Base-by-base conservation (phyloP, 2,113 vertebrate genomes). In the Turnix velox region DNA sequence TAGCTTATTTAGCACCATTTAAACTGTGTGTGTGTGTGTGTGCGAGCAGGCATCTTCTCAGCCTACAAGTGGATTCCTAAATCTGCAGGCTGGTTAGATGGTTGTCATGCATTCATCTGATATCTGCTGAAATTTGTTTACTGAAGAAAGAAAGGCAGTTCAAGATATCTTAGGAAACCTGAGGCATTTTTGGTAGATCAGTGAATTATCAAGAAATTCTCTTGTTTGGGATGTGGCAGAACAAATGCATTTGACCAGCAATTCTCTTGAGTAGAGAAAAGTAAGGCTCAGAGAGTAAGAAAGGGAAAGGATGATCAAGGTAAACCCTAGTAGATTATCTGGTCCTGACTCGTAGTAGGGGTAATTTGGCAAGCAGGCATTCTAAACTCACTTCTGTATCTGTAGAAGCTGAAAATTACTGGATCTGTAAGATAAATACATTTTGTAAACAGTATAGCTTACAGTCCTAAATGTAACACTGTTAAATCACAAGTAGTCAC, bases 21-120 rank as follows among this genome's bases (percentile, higher is more conserved):
- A 93, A 95, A 93, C 67, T 93, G 18, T 72, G 42, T 90, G 82
- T 71, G 90, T 90, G 85, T 98, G 98, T 92, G 94, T 98, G 97
- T 98, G 98, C 98, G 98, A 98, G 98, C 98, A 99, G 98, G 98
- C 98, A 99, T 99, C 98, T 99, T 98, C 97, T 98, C 98, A 99
- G 98, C 98, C 98, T 99, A 98, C 98, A 99, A 96, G 98, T 99
- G 98, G 99, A 98, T 98, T 98, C 98, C 94, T 96, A 98, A 98
- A 98, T 99, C 98, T 99, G 99, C 99, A 99, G 99, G 98, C 98
- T 99, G 98, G 99, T 99, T 98, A 99, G 98, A 99, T 99, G 99
- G 98, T 99, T 99, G 99, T 99, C 98, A 98, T 98, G 98, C 97
- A 97, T 97, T 98, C 96, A 97, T 98, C 97, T 96, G 93, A 96